Conservation (phyloP, 2,888 invertebrate genomes). For the Thecocarcelia acutangulata region DNA sequence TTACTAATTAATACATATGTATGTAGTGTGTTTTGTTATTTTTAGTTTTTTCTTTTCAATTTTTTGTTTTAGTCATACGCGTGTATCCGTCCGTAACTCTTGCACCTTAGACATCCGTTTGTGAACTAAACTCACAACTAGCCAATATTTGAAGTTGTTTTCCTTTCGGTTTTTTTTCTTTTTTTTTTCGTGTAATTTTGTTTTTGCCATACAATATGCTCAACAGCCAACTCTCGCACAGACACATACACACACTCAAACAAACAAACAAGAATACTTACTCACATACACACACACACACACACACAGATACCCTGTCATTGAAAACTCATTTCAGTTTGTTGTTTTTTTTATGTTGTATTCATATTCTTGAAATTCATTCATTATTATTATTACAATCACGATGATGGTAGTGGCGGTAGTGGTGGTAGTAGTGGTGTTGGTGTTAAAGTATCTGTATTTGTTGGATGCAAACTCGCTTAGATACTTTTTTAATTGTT, state of each 20-base stretch:
- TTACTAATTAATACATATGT: slow-evolving; percentile 16
- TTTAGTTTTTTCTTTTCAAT: slow-evolving; percentile 17
- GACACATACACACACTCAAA: slow-evolving; percentile 13
- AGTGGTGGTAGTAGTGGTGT: slow-evolving; percentile 70
- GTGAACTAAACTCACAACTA: slow-evolving; percentile 76
- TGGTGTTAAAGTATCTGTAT: slow-evolving; percentile 32
- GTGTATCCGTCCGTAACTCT: slow-evolving; percentile 73
- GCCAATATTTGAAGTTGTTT: slow-evolving; percentile 75
- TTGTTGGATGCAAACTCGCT: slow-evolving; percentile 44
- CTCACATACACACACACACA: neutral
- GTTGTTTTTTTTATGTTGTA: slow-evolving; percentile 9
- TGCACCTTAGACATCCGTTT: slow-evolving; percentile 78
- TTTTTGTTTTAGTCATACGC: slow-evolving; percentile 39
- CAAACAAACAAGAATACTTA: too few species aligned
- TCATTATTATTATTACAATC: slow-evolving; percentile 39
- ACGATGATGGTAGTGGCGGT: slow-evolving; percentile 29
- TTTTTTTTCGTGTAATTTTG: slow-evolving; percentile 55
- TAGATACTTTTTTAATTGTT: slow-evolving; percentile 53
- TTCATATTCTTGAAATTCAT: slow-evolving; percentile 47
- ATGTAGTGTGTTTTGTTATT: slow-evolving; percentile 53
- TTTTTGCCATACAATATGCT: slow-evolving; percentile 52
- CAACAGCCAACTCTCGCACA: slow-evolving; percentile 36
- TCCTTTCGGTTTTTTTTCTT: slow-evolving; percentile 60
- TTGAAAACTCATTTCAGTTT: slow-evolving; percentile 37
- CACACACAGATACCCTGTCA: slow-evolving; percentile 5